Conservation (phyloP, 2,113 vertebrate species). For the Semicossyphus pulcher region DNA sequence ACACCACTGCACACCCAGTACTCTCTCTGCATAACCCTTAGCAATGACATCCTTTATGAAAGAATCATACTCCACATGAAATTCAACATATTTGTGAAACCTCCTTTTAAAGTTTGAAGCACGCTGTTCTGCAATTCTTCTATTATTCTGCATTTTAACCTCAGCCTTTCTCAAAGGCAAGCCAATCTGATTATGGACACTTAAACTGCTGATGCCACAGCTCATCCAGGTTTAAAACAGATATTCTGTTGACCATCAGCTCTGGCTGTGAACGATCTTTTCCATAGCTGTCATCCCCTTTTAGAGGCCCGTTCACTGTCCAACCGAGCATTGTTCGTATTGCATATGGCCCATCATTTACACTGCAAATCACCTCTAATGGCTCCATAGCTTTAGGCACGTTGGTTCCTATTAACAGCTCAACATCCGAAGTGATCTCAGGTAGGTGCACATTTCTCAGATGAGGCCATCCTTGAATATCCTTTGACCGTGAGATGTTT, state of each 20-base stretch:
- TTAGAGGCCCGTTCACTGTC: slow-evolving; percentile 2
- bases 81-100: neutral
- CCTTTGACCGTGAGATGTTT: too few species aligned
- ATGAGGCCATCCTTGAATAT: too few species aligned
- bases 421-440: too few species aligned
- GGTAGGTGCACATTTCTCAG: too few species aligned
- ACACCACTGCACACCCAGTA: neutral
- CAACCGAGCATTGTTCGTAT: too few species aligned
- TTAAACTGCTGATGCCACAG: too few species aligned
- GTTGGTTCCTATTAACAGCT: too few species aligned
- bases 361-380: too few species aligned
- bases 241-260: neutral
- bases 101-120: neutral
- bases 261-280: neutral
- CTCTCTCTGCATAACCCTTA: slow-evolving; percentile 1
- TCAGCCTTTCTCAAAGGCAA: neutral
- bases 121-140: neutral
- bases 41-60: neutral
- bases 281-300: neutral
- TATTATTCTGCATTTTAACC: neutral
- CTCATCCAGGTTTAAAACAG: neutral
- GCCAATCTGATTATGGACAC: neutral
- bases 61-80: fast-evolving
- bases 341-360: neutral
- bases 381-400: too few species aligned